Percentiles rank a stretch among this genome's conserved stretches.
Conservation (phyloP, 64 coral and sea anemone species). For the Pocillopora damicornis region DNA sequence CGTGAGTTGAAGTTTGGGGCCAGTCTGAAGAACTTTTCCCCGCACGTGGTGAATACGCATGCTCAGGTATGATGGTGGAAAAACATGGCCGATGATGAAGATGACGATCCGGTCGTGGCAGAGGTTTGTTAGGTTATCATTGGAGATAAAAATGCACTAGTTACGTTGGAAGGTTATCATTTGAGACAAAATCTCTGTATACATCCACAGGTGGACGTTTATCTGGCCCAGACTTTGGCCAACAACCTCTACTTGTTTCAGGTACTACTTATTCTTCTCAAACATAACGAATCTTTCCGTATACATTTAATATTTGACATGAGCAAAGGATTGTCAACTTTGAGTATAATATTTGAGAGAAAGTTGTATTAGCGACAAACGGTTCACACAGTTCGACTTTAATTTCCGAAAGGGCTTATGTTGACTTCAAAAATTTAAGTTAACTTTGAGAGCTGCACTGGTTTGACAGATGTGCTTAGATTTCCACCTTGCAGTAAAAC, state of each 20-base stretch:
- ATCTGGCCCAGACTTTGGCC: constrained; percentile 83
- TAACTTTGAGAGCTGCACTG: neutral
- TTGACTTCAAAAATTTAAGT: neutral
- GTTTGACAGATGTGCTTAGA: neutral
- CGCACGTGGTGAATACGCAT: constrained; percentile 33
- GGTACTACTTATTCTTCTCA: constrained; percentile 1
- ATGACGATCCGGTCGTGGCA: constrained; percentile 73
- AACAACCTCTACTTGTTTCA: constrained; percentile 91
- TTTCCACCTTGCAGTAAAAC: neutral
- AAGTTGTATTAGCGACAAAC: no score
- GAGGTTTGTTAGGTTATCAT: constrained; percentile 51
- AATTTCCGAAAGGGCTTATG: neutral
- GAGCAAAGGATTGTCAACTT: no score
- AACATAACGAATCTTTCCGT: neutral
- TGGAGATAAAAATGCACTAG: neutral
- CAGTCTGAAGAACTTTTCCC: neutral
- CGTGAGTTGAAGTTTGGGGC: neutral
- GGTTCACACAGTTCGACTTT: neutral
- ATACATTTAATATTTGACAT: neutral
- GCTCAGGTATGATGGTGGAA: constrained; percentile 8
- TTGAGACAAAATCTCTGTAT: neutral
- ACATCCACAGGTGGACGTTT: constrained; percentile 80
- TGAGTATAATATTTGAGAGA: no score
- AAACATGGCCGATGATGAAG: constrained; percentile 98
- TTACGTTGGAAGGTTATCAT: neutral